Conservation (phyloP, 2,113 vertebrate species). For the Pelodiscus sinensis region DNA sequence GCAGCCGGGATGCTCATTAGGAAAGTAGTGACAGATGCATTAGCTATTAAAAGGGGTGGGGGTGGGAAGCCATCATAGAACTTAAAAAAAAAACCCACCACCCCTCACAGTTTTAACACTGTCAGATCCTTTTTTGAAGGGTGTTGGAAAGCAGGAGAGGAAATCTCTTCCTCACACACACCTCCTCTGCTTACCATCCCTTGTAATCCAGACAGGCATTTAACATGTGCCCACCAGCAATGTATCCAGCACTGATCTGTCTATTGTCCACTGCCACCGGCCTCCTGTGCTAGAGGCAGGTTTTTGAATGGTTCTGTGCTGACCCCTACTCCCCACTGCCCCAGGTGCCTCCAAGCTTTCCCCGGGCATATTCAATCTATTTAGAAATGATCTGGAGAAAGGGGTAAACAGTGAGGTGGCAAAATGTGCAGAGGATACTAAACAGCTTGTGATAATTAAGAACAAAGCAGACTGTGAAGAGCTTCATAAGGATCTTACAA, state of each 20-base stretch:
- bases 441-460: no score
- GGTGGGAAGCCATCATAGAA: slow-evolving; percentile 58
- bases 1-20: slow-evolving; percentile 70
- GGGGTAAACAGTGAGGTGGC: no score
- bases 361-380: no score
- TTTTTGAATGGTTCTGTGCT: neutral
- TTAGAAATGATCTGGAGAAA: no score
- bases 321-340: neutral
- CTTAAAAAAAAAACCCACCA: slow-evolving; percentile 37
- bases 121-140: slow-evolving; percentile 51
- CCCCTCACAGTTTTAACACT: slow-evolving; percentile 58
- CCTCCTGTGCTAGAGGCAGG: neutral
- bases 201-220: slow-evolving; percentile 5
- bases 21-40: slow-evolving; percentile 71
- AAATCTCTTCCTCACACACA: slow-evolving; percentile 27
- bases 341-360: neutral
- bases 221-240: slow-evolving; percentile 34
- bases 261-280: neutral
- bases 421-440: no score
- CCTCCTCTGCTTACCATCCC: slow-evolving; percentile 13
- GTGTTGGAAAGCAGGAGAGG: slow-evolving; percentile 56
- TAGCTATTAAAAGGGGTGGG: slow-evolving; percentile 35
- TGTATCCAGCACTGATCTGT: neutral
- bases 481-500: no score
- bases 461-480: no score